A percentile compares a stretch with the other conserved stretches of the same genome.
These are phyloP conservation scores for Mixornis gularis DNA, from an alignment of 2,113 vertebrate species.

Conservation along the genomic window DNA sequence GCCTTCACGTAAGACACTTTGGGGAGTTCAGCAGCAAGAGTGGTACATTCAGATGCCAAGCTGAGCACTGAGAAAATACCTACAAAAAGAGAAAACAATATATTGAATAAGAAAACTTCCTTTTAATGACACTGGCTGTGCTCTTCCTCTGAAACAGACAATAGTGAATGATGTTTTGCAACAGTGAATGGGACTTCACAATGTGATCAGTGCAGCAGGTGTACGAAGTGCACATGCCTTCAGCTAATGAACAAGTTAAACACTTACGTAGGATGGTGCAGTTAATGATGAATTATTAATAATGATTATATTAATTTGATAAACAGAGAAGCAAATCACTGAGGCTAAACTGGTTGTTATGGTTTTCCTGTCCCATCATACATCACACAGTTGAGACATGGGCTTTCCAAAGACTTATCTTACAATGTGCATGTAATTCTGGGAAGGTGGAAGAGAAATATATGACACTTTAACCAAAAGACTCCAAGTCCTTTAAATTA, in stretches of 20 bases:
- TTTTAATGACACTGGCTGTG: background rate
- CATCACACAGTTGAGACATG: background rate
- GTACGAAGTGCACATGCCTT: background rate
- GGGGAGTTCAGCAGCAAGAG: constrained; percentile 91
- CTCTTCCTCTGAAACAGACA: background rate
- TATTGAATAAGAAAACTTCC: background rate
- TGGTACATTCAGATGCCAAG: constrained; percentile 96
- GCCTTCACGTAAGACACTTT: constrained; percentile 99
- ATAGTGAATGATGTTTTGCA: background rate
- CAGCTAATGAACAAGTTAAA: background rate
- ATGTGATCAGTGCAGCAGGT: background rate
- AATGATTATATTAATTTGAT: background rate
- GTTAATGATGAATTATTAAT: background rate
- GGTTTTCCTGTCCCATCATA: background rate
- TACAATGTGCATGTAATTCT: background rate
- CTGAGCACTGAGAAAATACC: constrained; percentile 98
- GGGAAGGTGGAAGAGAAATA: background rate
- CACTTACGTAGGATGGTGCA: background rate
- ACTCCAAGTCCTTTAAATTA: background rate
- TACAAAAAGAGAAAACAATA: constrained; percentile 30
- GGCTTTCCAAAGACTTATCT: background rate
- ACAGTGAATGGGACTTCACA: constrained; percentile 3
- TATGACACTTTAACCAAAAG: background rate
- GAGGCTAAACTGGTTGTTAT: background rate
- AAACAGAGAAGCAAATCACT: background rate